Evolutionary conservation across 2,113 vertebrate genomes (phyloP), one percentile per base, ranked within the genome.

Genomic region (Salvator merianae): DNA sequence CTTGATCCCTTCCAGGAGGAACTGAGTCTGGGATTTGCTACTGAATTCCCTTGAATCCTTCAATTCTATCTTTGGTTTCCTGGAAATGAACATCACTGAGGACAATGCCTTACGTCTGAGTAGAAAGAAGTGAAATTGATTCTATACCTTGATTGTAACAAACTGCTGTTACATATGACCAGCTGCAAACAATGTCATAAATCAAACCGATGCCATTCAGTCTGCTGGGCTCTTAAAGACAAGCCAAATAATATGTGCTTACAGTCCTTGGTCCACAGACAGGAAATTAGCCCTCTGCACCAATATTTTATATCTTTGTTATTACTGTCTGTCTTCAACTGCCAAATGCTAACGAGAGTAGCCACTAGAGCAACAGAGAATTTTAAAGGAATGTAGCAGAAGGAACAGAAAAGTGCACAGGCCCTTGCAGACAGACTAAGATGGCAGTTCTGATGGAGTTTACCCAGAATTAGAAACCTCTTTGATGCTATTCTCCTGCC

Each of bases 391-490:
- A 16, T 59, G 14, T 59, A 77, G 53, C 20, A 36, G 53, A 70
- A 26, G 18, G 38, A 38, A 20, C 8, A 59, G 26, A 59, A 18
- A 72, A 7, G 26, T 30, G 7, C 36, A 28, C 53, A 30, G 24
- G 1, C 26, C 8, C 16, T 34, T 72, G 69, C 26, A 28, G 28
- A n/a, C 34, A 47, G 24, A 20, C 70, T 38, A 9, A 53, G 24
- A 36, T n/a, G 63, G 13, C 38, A 30, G 66, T n/a, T 59, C 36
- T 77, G 66, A 59, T 73, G 55, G 34, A 69, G 63, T 40, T 40
- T 40, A n/a, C 68, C 55, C 38, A 63, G 38, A 86, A 72, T 77
- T 53, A 82, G 80, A 71, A 86, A 53, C 22, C 53, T 22, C 59
- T 72, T 77, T 78, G 55, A 74, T 76, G 55, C 53, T 63, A 72